Evolutionary conservation across 2,113 vertebrate genomes (phyloP).

Genomic region (Sclerurus mexicanus): DNA sequence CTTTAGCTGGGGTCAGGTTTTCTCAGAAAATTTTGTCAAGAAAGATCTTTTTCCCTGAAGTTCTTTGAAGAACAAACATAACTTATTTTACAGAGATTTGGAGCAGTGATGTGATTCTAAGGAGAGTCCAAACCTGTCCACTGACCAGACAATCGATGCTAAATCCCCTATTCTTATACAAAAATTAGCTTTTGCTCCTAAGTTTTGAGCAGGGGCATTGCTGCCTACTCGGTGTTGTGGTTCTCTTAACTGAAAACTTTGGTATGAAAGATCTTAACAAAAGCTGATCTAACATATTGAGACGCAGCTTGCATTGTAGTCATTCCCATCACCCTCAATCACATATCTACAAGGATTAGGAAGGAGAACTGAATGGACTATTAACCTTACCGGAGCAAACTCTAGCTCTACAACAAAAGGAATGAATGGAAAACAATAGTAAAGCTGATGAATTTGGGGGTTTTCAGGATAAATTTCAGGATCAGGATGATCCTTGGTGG

Average conservation of each 20-base stretch:
- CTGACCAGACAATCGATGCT: background rate
- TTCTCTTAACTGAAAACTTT: background rate
- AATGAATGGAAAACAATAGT: background rate
- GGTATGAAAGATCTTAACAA: background rate
- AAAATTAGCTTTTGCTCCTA: background rate
- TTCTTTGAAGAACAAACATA: background rate
- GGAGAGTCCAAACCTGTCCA: accelerated
- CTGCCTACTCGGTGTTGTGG: background rate
- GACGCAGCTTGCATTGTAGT: background rate
- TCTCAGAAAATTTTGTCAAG: background rate
- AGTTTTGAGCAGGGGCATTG: background rate
- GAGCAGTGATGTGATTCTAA: background rate
- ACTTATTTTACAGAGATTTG: background rate
- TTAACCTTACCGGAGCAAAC: background rate
- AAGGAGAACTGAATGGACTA: background rate
- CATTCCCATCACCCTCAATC: background rate
- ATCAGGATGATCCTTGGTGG: background rate
- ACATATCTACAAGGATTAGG: background rate
- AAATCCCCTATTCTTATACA: background rate
- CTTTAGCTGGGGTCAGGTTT: background rate
- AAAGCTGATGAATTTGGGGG: background rate
- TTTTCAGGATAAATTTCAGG: background rate
- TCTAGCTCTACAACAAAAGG: background rate
- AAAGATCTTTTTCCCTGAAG: background rate
- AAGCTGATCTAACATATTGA: background rate